These are phyloP conservation scores for Latrodectus elegans DNA, from an alignment of 2,888 invertebrate genomes.

Conservation along the genomic window DNA sequence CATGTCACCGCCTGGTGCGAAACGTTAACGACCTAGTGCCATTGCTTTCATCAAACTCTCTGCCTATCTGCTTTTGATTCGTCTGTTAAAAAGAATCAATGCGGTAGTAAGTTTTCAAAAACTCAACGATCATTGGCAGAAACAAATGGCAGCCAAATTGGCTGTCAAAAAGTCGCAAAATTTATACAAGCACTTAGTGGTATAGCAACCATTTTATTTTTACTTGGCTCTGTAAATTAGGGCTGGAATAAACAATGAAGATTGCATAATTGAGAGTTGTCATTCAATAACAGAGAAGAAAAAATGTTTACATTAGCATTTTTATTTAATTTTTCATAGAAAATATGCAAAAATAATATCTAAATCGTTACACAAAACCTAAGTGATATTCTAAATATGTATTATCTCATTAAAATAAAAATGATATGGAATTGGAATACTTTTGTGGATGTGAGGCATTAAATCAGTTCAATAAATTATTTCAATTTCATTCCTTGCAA, in stretches of 20 bases:
- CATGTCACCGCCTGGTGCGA: constrained; percentile 58
- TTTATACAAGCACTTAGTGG: constrained; percentile 34
- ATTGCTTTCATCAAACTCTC: background rate
- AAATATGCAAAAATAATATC: background rate
- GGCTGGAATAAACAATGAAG: constrained; percentile 32
- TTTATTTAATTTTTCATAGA: background rate
- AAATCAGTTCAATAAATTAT: no score
- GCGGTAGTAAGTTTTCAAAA: constrained; percentile 56
- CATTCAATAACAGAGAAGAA: no score
- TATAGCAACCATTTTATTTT: constrained; percentile 44
- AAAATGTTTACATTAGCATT: background rate
- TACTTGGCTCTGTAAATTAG: constrained; percentile 12
- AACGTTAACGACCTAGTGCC: constrained; percentile 45
- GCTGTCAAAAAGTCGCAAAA: constrained; percentile 54
- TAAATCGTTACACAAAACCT: background rate
- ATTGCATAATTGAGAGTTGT: constrained; percentile 33
- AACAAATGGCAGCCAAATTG: constrained; percentile 58
- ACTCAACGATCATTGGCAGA: constrained; percentile 55
- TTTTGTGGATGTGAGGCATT: no score
- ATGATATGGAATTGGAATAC: no score
- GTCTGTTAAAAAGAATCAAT: constrained; percentile 53
- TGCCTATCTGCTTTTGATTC: background rate
- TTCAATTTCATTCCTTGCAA: no score
- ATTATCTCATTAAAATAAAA: no score
- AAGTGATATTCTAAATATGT: no score